Conservation (phyloP, 2,888 invertebrate species). For the Dicyrtoma fusca region DNA sequence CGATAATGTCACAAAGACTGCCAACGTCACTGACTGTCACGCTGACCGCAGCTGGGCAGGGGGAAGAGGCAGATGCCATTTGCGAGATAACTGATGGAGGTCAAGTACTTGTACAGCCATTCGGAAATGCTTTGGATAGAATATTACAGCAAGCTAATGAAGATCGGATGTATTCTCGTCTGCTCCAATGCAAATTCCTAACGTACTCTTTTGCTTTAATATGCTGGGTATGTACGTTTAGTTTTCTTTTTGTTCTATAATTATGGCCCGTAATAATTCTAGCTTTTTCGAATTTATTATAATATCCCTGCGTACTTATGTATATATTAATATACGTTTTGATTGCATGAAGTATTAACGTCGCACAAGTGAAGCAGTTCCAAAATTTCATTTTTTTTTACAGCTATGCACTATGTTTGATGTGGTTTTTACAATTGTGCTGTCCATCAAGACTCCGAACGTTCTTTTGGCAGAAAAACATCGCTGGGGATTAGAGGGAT, state of each 20-base stretch:
- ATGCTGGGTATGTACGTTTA: constrained; percentile 10
- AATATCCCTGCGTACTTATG: too few relatives aligned
- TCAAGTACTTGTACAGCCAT: constrained; percentile 2
- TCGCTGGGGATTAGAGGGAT: constrained; percentile 12
- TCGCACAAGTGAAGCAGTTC: too few relatives aligned
- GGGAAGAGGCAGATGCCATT: not conserved
- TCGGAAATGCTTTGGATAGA: constrained; percentile 17
- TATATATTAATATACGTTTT: too few relatives aligned
- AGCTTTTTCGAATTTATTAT: too few relatives aligned
- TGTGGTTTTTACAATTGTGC: not conserved
- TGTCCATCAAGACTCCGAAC: not conserved
- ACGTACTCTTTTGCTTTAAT: constrained; percentile 4
- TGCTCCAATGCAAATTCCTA: constrained; percentile 11
- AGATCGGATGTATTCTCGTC: not conserved
- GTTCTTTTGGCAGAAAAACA: constrained; percentile 5
- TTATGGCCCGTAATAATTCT: too few relatives aligned
- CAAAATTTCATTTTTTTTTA: too few relatives aligned
- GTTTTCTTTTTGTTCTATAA: too few relatives aligned
- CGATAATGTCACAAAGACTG: too few relatives aligned
- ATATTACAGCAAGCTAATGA: constrained; percentile 18
- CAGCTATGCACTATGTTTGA: constrained; percentile 15
- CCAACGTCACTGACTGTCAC: not conserved
- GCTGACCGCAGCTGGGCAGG: not conserved
- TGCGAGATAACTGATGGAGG: constrained; percentile 8
- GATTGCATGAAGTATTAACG: too few relatives aligned